A percentile compares a stretch with the other conserved stretches of the same genome.
Evolutionary conservation across 2,113 vertebrate species (phyloP).

Genomic region (Vireo altiloquus): DNA sequence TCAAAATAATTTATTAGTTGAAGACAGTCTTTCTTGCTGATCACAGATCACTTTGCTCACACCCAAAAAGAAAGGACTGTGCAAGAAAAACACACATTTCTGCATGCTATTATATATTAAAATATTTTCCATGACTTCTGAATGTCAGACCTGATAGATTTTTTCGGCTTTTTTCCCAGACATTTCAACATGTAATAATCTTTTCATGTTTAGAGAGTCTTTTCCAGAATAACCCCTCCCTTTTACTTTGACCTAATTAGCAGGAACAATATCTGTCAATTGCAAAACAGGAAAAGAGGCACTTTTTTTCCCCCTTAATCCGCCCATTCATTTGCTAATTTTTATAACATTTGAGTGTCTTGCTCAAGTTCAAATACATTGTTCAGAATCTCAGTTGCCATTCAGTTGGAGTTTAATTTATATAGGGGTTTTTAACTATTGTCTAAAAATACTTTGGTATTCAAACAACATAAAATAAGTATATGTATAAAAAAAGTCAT

Average conservation of each 20-base stretch:
- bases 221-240: not conserved
- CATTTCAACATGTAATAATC: not conserved
- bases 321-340: not conserved
- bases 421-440: not conserved
- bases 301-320: not conserved
- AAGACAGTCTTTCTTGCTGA: not conserved
- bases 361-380: not conserved
- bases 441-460: not conserved
- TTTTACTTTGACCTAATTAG: not conserved
- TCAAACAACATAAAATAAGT: not conserved
- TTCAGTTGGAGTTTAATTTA: not conserved
- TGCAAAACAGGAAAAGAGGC: not conserved
- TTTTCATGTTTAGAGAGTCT: not conserved
- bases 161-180: rapidly evolving
- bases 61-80: not conserved
- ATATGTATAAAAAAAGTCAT: not conserved
- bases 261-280: not conserved
- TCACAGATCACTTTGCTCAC: not conserved
- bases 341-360: not conserved
- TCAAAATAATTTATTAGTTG: not conserved
- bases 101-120: not conserved
- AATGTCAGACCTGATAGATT: not conserved
- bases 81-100: not conserved
- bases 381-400: not conserved
- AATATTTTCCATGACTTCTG: not conserved